A percentile compares a stretch with the other conserved stretches of the same genome.
phyloP scores from a whole-genome alignment of 2,797 vertebrate genomes.

The Sphenopsis melanotis region DNA sequence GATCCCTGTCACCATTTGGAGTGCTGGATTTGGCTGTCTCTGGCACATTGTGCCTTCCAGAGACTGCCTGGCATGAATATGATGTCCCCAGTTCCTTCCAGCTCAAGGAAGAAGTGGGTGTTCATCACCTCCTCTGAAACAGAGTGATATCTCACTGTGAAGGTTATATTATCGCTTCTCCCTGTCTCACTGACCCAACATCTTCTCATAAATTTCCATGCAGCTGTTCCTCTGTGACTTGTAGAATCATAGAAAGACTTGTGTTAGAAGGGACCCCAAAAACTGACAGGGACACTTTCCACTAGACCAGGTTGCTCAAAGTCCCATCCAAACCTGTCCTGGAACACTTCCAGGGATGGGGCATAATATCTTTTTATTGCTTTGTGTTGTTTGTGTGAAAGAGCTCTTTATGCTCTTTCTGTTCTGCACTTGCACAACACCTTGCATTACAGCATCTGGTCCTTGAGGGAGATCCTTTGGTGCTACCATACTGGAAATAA shows the following conservation, averaged over 20 bases:
- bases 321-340: neutral
- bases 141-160: neutral
- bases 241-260: neutral
- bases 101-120: neutral
- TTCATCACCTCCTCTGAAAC: neutral
- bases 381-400: neutral
- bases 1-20: neutral
- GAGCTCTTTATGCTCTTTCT: neutral
- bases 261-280: neutral
- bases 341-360: neutral
- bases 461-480: neutral
- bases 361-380: neutral
- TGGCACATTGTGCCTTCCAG: neutral
- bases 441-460: neutral
- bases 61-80: neutral
- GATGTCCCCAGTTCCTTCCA: neutral
- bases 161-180: neutral
- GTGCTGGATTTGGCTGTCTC: accelerated
- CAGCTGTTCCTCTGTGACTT: neutral
- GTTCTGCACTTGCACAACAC: neutral
- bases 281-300: neutral
- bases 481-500: neutral
- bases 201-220: neutral
- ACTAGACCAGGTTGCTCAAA: neutral
- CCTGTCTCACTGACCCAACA: neutral